Base-by-base conservation (phyloP, 1,140 invertebrate species). In the Drosophila auraria region DNA sequence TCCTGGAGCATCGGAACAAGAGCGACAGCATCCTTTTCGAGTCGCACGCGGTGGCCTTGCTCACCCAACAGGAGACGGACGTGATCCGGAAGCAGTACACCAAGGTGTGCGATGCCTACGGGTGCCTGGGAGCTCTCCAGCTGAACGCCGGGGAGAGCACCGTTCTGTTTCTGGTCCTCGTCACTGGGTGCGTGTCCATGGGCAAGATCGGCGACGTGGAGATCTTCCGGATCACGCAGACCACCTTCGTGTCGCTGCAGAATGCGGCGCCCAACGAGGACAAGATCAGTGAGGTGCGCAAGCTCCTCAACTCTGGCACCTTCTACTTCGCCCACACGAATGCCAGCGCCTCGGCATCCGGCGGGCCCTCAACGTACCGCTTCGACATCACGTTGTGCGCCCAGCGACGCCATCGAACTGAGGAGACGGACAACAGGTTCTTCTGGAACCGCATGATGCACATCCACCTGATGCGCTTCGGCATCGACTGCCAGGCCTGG, bases 391-490 rank as follows among this genome's bases (percentile, higher is more conserved):
- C 98, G 12, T 93, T 99, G 30, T 99, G 98, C 94, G 97, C 97
- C 45, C 98, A 99, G 93, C 95, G 97, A 81, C 95, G 96, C 91
- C 95, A 95, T 53, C 96, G 96, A 90, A 97, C 97, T 3, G 94
- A 93, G 50, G 94, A 94, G 47, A 98, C 98, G 8, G 98, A 99
- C 93, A 98, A 99, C 86, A 95, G 98, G 93, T 99, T 99, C 93
- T 99, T 99, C 92, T 99, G 98, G 98, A 99, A 99, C 94, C 95
- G 98, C 78, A 98, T 98, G 94, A 94, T 99, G 68, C 97, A 98
- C 92, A 96, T 99, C 56, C 98, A 98, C 94, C 94, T 99, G 44
- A 95, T 98, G 78, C 95, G 97, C 81, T 99, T 96, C 94, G 97
- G 97, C 30, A 96, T 99, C 9, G 96, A 98, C 83, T 97, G 96